phyloP scores from a whole-genome alignment of 2,888 invertebrate species.

The Stegophylla sp. region DNA sequence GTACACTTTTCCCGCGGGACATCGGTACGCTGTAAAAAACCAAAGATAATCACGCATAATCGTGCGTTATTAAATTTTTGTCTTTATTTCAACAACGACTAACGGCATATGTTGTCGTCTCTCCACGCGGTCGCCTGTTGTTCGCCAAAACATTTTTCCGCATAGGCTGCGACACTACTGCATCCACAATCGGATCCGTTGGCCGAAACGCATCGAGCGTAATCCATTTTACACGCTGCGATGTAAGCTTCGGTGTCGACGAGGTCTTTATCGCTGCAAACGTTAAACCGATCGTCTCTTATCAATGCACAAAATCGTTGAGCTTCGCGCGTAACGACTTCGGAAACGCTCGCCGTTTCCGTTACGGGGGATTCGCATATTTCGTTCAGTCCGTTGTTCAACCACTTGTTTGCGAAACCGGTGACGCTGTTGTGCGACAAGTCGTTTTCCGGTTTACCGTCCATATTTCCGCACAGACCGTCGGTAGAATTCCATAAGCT shows the following conservation, averaged over 20 bases:
- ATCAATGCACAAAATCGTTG: conserved; percentile 33
- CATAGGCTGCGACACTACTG: conserved; percentile 77
- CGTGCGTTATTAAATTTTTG: too few relatives aligned
- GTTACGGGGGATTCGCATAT: conserved; percentile 46
- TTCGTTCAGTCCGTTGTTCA: conserved; percentile 63
- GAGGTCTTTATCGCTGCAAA: conserved; percentile 66
- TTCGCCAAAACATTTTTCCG: conserved; percentile 76
- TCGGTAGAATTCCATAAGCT: conserved; percentile 79
- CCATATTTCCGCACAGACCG: conserved; percentile 77
- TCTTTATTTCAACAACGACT: conserved; percentile 67
- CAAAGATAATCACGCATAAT: not conserved
- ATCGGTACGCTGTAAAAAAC: conserved; percentile 74
- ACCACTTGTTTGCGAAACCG: conserved; percentile 66
- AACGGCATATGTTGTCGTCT: conserved; percentile 81
- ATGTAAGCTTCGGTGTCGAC: conserved; percentile 72
- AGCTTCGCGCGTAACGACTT: not conserved
- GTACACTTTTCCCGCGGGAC: conserved; percentile 78
- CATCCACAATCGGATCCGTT: conserved; percentile 72
- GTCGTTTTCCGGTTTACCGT: conserved; percentile 29
- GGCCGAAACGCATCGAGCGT: conserved; percentile 72
- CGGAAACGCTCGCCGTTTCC: not conserved
- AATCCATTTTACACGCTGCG: conserved; percentile 81
- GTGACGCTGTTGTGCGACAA: conserved; percentile 56
- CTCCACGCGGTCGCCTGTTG: conserved; percentile 77
- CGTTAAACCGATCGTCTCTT: conserved; percentile 8